These are phyloP conservation scores for Forbesichthys agassizii DNA, from an alignment of 2,113 vertebrate genomes.

Conservation along the genomic window DNA sequence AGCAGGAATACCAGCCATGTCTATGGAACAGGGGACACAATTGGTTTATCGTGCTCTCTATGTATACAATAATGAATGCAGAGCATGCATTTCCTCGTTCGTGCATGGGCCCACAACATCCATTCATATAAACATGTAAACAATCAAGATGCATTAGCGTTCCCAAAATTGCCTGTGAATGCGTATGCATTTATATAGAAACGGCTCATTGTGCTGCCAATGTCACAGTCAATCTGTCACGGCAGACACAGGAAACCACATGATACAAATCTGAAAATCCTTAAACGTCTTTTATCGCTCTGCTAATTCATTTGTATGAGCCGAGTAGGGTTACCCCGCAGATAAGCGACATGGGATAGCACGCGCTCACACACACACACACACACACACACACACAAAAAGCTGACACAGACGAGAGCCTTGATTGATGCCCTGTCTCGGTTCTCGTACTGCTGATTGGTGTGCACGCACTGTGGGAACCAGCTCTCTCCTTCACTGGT, in stretches of 20 bases:
- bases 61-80: neutral
- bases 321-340: slow-evolving; percentile 34
- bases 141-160: slow-evolving; percentile 14
- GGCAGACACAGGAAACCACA: slow-evolving; percentile 12
- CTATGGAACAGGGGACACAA: neutral
- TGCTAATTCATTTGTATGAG: slow-evolving; percentile 46
- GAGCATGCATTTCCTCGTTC: neutral
- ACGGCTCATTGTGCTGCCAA: neutral
- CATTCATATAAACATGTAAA: neutral
- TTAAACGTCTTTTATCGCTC: slow-evolving; percentile 38
- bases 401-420: slow-evolving; percentile 43
- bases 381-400: slow-evolving; percentile 29
- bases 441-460: slow-evolving; percentile 54
- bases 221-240: slow-evolving; percentile 11
- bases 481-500: slow-evolving; percentile 35
- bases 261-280: slow-evolving; percentile 15
- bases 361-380: no score
- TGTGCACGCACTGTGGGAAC: slow-evolving; percentile 41
- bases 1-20: slow-evolving; percentile 1
- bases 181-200: slow-evolving; percentile 11
- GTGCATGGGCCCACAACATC: neutral
- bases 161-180: slow-evolving; percentile 1
- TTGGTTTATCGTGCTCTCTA: neutral
- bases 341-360: slow-evolving; percentile 24
- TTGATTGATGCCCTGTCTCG: slow-evolving; percentile 62